Percentiles rank a stretch among this genome's conserved stretches.
Conservation (phyloP, 2,888 invertebrate species). For the Synergus gifuensis region DNA sequence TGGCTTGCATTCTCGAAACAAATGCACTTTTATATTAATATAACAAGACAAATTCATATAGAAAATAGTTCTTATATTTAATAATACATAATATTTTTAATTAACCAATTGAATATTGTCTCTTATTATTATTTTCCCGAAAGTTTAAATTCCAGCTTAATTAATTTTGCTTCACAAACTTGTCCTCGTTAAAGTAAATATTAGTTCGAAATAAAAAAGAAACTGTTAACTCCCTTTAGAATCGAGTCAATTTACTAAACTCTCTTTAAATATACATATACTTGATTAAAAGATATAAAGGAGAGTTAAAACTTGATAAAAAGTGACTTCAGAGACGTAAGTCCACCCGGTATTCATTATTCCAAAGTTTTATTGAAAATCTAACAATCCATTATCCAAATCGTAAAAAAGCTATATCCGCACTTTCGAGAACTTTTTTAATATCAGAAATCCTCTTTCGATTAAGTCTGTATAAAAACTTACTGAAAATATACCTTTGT, state of each 20-base stretch:
- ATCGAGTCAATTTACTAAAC: conserved; percentile 22
- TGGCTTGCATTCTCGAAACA: conserved; percentile 27
- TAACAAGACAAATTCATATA: background rate
- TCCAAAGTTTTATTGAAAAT: conserved; percentile 28
- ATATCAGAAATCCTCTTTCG: background rate
- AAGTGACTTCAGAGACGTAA: conserved; percentile 24
- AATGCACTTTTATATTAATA: conserved; percentile 27
- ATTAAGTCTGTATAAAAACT: no score
- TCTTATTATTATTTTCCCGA: background rate
- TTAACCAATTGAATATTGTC: background rate
- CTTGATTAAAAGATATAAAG: conserved; percentile 28
- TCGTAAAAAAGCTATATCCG: conserved; percentile 5
- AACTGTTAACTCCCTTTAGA: background rate
- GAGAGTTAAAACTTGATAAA: conserved; percentile 29
- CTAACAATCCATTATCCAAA: conserved; percentile 13
- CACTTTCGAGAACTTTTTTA: conserved; percentile 6
- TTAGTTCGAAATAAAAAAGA: background rate
- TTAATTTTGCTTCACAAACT: background rate
- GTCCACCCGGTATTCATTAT: background rate
- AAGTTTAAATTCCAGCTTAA: background rate
- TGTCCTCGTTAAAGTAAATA: conserved; percentile 4
- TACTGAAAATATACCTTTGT: no score
- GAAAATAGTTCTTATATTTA: background rate
- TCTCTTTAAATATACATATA: conserved; percentile 6
- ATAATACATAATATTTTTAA: background rate